Base-by-base conservation (phyloP, 2,888 invertebrate genomes). In the Hydriomena furcata region DNA sequence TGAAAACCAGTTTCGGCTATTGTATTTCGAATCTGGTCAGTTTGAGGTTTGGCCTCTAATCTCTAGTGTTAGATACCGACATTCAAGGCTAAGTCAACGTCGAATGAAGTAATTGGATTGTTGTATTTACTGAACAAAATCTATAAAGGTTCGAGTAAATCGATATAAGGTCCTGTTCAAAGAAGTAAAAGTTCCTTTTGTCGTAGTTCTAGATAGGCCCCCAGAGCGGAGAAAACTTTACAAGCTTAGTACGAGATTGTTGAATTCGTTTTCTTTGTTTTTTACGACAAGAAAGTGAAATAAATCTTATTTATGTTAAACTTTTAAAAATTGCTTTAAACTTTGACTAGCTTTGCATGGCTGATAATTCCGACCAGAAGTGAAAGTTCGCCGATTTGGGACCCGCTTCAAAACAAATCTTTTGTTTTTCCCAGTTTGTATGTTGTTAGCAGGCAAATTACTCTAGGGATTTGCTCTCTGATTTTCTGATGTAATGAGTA, bases 181-280 rank as follows among this genome's bases (percentile, higher is more conserved):
- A 52, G 48, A 50, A 44, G 42, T 41, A 40, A 53, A 57, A 62
- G 60, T 57, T 50, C 57, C 59, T 65, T 68, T 71, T 59, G 63
- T 65, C 65, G 58, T 55, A 66, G 67, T 67, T 71, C 67, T 60
- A 58, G 61, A 45, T 61, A 56, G 56, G 62, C 62, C 73, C 65
- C 67, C 36, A 52, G 68, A 73, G 69, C 54, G 37, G 63, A 66
- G 63, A 66, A 62, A 67, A 72, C 65, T 72, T 69, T 64, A 65
- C 65, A 58, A 60, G 63, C 62, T 66, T 67, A 63, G 36, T 63
- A 65, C 63, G 69, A 66, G 55, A 62, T 60, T 51, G 27, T 52
- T 47, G 47, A 55, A 52, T 53, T 48, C 40, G 34, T 41, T 40
- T 51, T 51, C 41, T 52, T 53, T 51, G 30, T 53, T 58, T n/a